phyloP scores from a whole-genome alignment of 2,113 vertebrate species.

The Dromiciops gliroides region DNA sequence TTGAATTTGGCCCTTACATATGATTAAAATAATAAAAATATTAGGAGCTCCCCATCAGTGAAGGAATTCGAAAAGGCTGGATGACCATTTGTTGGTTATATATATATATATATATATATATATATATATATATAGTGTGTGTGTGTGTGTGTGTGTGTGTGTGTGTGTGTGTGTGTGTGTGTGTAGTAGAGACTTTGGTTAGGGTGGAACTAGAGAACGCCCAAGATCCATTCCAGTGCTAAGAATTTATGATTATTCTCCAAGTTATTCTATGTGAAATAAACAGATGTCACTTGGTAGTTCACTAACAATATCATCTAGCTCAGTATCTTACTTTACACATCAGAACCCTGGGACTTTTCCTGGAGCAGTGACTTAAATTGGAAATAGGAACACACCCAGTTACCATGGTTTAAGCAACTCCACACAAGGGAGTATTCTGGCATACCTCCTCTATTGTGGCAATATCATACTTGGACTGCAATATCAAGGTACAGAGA shows the following conservation, averaged over 20 bases:
- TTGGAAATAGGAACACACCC: neutral
- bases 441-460: too few species aligned
- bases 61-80: neutral
- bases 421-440: neutral
- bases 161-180: too few species aligned
- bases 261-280: neutral
- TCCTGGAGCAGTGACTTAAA: neutral
- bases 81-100: neutral
- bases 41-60: neutral
- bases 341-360: neutral
- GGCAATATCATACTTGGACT: neutral
- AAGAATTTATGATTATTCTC: neutral
- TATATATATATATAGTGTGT: too few species aligned
- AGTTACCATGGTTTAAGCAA: neutral
- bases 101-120: too few species aligned
- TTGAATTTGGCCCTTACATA: too few species aligned
- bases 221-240: neutral
- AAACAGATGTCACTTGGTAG: neutral
- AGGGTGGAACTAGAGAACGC: neutral
- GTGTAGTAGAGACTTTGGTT: neutral
- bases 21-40: too few species aligned
- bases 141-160: too few species aligned
- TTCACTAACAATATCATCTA: neutral
- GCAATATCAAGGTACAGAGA: neutral
- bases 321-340: neutral